Percentiles rank a stretch among this genome's conserved stretches.
These are phyloP conservation scores for Drepana falcataria DNA, from an alignment of 2,888 invertebrate genomes.

Conservation along the genomic window DNA sequence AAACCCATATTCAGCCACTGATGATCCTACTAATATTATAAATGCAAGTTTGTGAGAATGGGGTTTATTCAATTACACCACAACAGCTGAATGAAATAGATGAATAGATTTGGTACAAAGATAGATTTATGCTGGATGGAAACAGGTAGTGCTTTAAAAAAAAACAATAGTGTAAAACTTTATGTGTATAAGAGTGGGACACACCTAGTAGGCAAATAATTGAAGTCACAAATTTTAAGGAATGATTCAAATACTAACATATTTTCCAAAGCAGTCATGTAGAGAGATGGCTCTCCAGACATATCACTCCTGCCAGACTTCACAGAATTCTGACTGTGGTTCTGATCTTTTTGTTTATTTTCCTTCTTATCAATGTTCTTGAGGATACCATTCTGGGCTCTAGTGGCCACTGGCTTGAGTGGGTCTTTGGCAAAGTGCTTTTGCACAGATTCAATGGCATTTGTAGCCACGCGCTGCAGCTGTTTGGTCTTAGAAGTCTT, in stretches of 20 bases:
- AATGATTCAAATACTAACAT: slow-evolving; percentile 68
- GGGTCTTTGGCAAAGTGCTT: slow-evolving; percentile 62
- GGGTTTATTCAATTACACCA: no score
- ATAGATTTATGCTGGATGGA: no score
- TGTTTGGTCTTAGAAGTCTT: slow-evolving; percentile 71
- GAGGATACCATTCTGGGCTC: slow-evolving; percentile 65
- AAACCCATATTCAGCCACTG: no score
- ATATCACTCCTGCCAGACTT: slow-evolving; percentile 81
- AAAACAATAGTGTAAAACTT: no score
- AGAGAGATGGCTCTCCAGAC: slow-evolving; percentile 86
- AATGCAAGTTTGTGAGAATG: no score
- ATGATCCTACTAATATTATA: no score
- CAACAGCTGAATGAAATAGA: no score
- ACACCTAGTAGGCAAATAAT: slow-evolving; percentile 11
- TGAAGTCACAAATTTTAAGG: not conserved
- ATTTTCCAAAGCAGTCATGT: slow-evolving; percentile 87
- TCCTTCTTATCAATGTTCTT: slow-evolving; percentile 61
- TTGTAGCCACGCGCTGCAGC: slow-evolving; percentile 55
- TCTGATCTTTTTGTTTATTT: slow-evolving; percentile 44
- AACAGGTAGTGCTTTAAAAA: no score
- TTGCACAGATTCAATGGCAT: slow-evolving; percentile 60
- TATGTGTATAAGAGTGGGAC: no score
- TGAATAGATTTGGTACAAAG: no score
- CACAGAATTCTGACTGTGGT: slow-evolving; percentile 51
- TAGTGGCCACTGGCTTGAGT: slow-evolving; percentile 48